phyloP scores from a whole-genome alignment of 2,888 invertebrate species.

The Platycheirus rosarum region DNA sequence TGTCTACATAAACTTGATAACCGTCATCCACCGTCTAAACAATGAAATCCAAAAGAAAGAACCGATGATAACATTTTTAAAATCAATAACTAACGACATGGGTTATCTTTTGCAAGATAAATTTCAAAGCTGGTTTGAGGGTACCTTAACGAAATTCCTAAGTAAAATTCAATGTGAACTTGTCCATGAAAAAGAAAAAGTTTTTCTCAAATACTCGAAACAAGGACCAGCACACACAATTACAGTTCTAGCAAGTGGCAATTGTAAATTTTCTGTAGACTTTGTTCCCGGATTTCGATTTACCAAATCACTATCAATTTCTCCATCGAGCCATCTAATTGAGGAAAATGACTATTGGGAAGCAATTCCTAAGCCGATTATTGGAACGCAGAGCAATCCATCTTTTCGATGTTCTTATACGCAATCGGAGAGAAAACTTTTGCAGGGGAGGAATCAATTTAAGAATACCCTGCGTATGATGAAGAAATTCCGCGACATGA shows the following conservation, averaged over 20 bases:
- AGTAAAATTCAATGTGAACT: not conserved
- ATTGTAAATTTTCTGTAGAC: constrained; percentile 29
- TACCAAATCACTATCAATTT: not conserved
- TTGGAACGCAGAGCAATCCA: not conserved
- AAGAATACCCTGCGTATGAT: constrained; percentile 45
- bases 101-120: constrained; percentile 24
- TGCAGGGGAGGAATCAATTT: constrained; percentile 7
- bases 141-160: not conserved
- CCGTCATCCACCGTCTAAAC: not conserved
- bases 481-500: constrained; percentile 54
- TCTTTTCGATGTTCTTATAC: constrained; percentile 43
- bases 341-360: not conserved
- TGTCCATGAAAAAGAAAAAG: not conserved
- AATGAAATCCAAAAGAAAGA: not conserved
- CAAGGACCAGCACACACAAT: constrained; percentile 61
- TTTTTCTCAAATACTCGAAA: not conserved
- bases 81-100: not conserved
- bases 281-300: constrained; percentile 58
- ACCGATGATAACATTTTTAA: not conserved
- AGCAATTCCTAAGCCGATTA: constrained; percentile 42
- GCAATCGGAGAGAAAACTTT: constrained; percentile 12
- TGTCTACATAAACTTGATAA: constrained; percentile 9
- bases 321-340: not conserved
- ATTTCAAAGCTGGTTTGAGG: constrained; percentile 44
- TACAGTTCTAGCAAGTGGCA: not conserved